Evolutionary conservation across 1,140 invertebrate genomes (phyloP), one percentile per base, ranked within the genome.

Genomic region (Drosophila ercepeae): DNA sequence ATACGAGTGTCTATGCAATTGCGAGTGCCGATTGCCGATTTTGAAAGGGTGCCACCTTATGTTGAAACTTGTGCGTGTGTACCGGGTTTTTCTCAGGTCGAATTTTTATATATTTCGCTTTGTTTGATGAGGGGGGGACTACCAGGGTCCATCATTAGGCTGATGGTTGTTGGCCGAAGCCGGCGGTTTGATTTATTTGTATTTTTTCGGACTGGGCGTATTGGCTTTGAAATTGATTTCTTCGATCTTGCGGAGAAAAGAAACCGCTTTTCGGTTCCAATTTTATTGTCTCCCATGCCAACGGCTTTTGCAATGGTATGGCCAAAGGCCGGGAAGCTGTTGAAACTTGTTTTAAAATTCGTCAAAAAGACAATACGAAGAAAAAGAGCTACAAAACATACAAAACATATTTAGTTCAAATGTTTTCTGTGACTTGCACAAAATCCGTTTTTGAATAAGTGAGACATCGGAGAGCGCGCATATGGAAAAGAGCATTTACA

Each of bases 361-460:
- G 59, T 74, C 63, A 63, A 70, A 70, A 32, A 69, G 78, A 61
- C 57, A 59, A 69, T 65, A 44, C 57, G 52, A 57, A 50, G 25
- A 53, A 29, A 42, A 60, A 60, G 46, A 71, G 13, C 68, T 16
- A 52, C 55, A 63, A 77, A 83, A 69, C 44, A 42, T 50, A 51
- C 65, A 71, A 70, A 68, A 61, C 65, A 70, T 69, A 89, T 82
- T 75, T 88, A 74, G 82, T 77, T 75, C 82, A 82, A 74, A 71
- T 42, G 75, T 67, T 64, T 55, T 32, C 9, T 59, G 76, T 88
- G 82, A 88, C 82, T 88, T 88, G 82, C 74, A 39, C 61, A 70
- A 86, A 64, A 41, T 14, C 6, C 14, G 6, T 59, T 69, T 74
- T 82, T 70, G 29, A 74, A 88, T 77, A 69, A 86, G 59, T 75